These are phyloP conservation scores for Agrotis ipsilon DNA, from an alignment of 2,888 invertebrate species.

Conservation along the genomic window DNA sequence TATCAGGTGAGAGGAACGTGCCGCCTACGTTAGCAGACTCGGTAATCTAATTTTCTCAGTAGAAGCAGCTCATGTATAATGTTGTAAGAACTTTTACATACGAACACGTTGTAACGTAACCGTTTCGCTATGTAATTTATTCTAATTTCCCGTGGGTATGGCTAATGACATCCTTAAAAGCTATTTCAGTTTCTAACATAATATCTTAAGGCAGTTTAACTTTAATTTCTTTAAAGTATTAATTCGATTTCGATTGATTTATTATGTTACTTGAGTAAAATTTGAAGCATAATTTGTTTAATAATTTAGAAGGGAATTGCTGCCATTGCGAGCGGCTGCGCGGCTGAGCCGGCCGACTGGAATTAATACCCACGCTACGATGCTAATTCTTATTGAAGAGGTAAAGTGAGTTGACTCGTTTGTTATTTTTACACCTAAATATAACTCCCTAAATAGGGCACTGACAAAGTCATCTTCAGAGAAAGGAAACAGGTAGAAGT, in stretches of 20 bases:
- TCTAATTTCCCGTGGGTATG: constrained; percentile 86
- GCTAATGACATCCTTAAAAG: constrained; percentile 83
- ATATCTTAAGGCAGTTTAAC: constrained; percentile 67
- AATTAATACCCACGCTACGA: constrained; percentile 57
- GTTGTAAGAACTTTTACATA: constrained; percentile 53
- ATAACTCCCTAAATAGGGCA: constrained; percentile 38
- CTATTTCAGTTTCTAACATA: constrained; percentile 78
- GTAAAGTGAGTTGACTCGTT: constrained; percentile 49
- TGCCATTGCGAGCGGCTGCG: constrained; percentile 38
- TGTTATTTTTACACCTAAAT: constrained; percentile 46
- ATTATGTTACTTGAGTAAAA: constrained; percentile 44
- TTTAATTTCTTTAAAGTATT: constrained; percentile 66
- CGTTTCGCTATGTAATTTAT: constrained; percentile 79
- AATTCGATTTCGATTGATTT: constrained; percentile 66
- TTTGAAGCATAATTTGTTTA: constrained; percentile 54
- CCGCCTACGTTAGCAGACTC: constrained; percentile 24
- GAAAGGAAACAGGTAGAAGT: constrained; percentile 54
- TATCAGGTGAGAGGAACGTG: constrained; percentile 45
- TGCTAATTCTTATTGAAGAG: constrained; percentile 53
- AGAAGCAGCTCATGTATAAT: constrained; percentile 49
- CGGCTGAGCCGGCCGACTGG: constrained; percentile 44
- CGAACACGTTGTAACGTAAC: constrained; percentile 63
- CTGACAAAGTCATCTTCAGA: constrained; percentile 36
- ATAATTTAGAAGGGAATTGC: constrained; percentile 52
- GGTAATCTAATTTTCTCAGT: constrained; percentile 57